Base-by-base conservation (phyloP, 2,797 vertebrate species). In the Aythya fuligula region DNA sequence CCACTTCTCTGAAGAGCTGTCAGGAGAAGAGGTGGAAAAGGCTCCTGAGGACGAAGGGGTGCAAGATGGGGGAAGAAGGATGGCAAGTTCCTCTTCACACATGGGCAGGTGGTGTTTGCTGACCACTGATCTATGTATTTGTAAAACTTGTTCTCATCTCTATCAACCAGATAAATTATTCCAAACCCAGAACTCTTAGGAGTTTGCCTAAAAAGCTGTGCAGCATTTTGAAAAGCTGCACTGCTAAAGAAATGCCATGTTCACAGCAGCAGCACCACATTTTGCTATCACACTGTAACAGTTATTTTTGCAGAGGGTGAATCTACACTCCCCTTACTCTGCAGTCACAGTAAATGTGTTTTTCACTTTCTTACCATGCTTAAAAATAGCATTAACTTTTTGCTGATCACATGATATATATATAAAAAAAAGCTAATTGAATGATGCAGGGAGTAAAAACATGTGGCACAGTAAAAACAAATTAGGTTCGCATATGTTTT, bases 381-480 rank as follows among this genome's bases (percentile, higher is more conserved):
- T 95, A 95, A 97, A 97, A 97, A 93, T 93, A 96, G 94, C 89
- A 87, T 96, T 92, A 93, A 49, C 80, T 43, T 82, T 95, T 95
- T 94, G 66, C 71, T 91, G 94, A 90, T 95, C 96, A 90, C 93
- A 92, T 93, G 93, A 87, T 92, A 58, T 53, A 39, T 73, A 69
- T 53, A 39, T 73, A 69, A 53, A 84, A 70, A 79, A 91, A 94
- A 43, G 58, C 86, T 89, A 90, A 96, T 93, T 95, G 94, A 93
- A 90, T 92, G 90, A 96, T 94, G 94, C 91, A 93, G 94, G 92
- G 96, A 96, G 83, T 89, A 93, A 93, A 95, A 94, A 71, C 95
- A 97, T 96, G 94, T 96, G 96, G 95, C 87, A 79, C 77, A 94
- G 94, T 94, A 96, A 96, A 96, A 97, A 93, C 96, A 96, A 96